Evolutionary conservation across 2,113 vertebrate genomes (phyloP), one percentile per base, ranked within the genome.

Genomic region (Phalacrocorax pelagicus): DNA sequence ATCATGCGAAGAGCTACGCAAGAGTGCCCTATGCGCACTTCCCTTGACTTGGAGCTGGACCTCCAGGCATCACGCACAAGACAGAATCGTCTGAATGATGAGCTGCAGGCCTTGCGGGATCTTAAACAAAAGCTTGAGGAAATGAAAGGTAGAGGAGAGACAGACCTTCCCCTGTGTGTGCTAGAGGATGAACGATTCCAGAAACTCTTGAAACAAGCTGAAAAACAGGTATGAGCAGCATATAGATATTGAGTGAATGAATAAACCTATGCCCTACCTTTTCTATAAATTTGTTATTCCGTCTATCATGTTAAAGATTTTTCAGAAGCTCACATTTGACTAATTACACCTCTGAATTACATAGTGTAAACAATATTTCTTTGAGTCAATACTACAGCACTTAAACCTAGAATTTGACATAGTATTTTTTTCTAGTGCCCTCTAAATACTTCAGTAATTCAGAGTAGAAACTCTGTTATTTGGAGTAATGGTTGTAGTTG

Each of bases 11-110:
- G 98, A 91, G 91, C 97, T 4, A 85, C 94, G 0, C 98, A 94
- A 2, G 98, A 98, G 32, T 81, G 97, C 77, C 97, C 98, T 0
- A 47, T n/a, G 1, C 97, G 98, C 46, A 99, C 99, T 3, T 99
- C 99, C 65, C 98, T 99, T 23, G 99, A 99, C 97, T 90, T 99
- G 93, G 98, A 99, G 97, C 97, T 99, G 98, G 99, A 99, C 77
- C 98, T 99, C 15, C 98, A 99, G 98, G 98, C 98, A 0, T 98
- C 98, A 1, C 98, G 98, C 24, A 98, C 98, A 0, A 97, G 98
- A 9, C 98, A 99, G 96, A 98, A 86, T 6, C 98, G 98, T 7
- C 98, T 99, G 81, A 98, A 98, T 1, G 98, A 99, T 8, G 99
- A 99, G 93, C 97, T 99, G 15, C 98, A 97, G 97, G 98, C 97